These are phyloP conservation scores for Bubo scandiacus DNA, from an alignment of 2,113 vertebrate species.

Conservation along the genomic window DNA sequence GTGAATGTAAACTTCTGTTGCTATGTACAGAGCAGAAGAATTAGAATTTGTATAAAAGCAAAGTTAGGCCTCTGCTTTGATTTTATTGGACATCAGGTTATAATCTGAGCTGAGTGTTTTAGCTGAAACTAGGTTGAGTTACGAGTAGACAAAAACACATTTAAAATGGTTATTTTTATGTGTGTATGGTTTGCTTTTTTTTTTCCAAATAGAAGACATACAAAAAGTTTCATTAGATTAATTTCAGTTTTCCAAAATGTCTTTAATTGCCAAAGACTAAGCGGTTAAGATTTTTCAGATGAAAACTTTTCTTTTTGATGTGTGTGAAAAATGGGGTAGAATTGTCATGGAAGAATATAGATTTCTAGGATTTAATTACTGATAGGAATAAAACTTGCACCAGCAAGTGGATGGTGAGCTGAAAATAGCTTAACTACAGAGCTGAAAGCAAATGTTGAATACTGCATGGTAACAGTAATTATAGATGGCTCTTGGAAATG, in stretches of 20 bases:
- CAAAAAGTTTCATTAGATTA: neutral
- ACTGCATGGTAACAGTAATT: slow-evolving; percentile 47
- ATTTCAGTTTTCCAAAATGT: neutral
- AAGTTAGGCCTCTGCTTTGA: neutral
- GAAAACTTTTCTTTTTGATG: neutral
- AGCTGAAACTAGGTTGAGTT: neutral
- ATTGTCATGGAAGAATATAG: neutral
- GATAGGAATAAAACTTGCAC: slow-evolving; percentile 16
- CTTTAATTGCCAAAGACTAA: neutral
- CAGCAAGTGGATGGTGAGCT: slow-evolving; percentile 43
- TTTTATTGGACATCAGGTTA: neutral
- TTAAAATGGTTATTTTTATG: neutral
- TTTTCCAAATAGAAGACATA: too few species aligned
- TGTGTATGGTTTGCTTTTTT: neutral
- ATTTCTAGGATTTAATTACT: slow-evolving; percentile 29
- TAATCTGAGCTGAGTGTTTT: neutral
- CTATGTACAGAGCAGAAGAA: neutral
- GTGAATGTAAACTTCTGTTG: neutral
- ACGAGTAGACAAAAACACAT: neutral
- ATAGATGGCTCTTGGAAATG: slow-evolving; percentile 38
- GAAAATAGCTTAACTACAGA: slow-evolving; percentile 52
- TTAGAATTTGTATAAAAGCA: neutral
- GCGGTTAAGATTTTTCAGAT: neutral
- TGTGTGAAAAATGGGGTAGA: neutral
- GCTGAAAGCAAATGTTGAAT: slow-evolving; percentile 32